Evolutionary conservation across 2,797 vertebrate genomes (phyloP), one percentile per base, ranked within the genome.

Genomic region (Novumbra hubbsi): DNA sequence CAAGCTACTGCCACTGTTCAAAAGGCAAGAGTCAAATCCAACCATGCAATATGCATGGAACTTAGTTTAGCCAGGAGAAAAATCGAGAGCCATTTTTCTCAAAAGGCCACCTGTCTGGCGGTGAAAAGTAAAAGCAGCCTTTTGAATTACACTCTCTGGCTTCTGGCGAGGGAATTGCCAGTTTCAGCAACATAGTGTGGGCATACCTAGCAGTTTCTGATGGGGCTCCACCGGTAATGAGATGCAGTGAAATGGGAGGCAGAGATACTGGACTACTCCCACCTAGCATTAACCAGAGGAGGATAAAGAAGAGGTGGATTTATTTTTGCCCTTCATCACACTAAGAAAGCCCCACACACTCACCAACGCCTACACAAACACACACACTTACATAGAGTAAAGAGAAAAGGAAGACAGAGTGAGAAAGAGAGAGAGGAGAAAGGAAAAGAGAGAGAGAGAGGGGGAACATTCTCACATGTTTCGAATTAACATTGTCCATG

Each of bases 211-310:
- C 3, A 2, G 24, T 12, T 27, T 12, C 60, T 63, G 9, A 30
- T 28, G 24, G 14, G 27, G n/a, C n/a, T 38, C 11, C 16, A 41
- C 1, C 62, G 63, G 28, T 57, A n/a, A n/a, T n/a, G n/a, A n/a
- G n/a, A n/a, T 78, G 17, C 71, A 76, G 83, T 85, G 76, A 84
- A 86, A 87, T 76, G 75, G 88, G 76, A 68, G 84, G 64, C 85
- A 87, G 84, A 80, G 76, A 67, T 34, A 69, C 77, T 75, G 52
- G 70, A 75, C 21, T 76, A 75, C 21, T 76, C 5, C 57, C 45
- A 80, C 15, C 73, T 17, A 30, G 68, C 63, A 16, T 14, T 60
- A 15, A 4, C 45, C 16, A 72, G 49, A 34, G 69, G 72, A 41
- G 32, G 1, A 8, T 5, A 68, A 41, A 80, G 19, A 60, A 45